phyloP scores from a whole-genome alignment of 2,888 invertebrate genomes.

The Spicauda simplicius region DNA sequence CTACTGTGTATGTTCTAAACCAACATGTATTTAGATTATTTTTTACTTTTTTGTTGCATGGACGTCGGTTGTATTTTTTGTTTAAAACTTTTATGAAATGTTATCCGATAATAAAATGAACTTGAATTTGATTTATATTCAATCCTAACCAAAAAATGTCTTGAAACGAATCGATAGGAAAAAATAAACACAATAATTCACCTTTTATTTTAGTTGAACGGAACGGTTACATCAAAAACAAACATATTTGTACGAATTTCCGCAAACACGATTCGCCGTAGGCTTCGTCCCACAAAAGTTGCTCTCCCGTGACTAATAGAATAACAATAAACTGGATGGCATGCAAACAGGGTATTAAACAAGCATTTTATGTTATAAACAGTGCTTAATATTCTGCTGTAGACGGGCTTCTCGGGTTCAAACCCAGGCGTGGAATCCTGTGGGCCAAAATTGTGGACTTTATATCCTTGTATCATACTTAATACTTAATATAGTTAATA shows the following conservation, averaged over 20 bases:
- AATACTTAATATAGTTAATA: too few relatives aligned
- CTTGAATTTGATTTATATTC: too few relatives aligned
- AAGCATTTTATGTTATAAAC: not conserved
- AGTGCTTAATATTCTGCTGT: not conserved
- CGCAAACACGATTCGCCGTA: conserved; percentile 60
- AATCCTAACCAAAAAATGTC: not conserved
- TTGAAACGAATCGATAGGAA: not conserved
- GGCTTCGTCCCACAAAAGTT: conserved; percentile 65
- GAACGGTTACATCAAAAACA: conserved; percentile 33
- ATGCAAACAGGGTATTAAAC: conserved; percentile 45
- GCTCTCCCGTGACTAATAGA: conserved; percentile 71
- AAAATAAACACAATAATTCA: not conserved
- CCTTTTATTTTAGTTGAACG: conserved; percentile 11
- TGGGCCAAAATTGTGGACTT: too few relatives aligned
- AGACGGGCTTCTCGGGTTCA: not conserved
- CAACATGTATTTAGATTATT: too few relatives aligned
- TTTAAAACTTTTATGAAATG: too few relatives aligned
- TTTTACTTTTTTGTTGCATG: too few relatives aligned
- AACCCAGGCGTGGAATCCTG: not conserved
- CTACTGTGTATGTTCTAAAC: too few relatives aligned
- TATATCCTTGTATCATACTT: too few relatives aligned
- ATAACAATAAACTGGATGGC: conserved; percentile 63
- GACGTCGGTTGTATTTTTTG: too few relatives aligned
- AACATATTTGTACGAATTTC: conserved; percentile 50
- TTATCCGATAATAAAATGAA: too few relatives aligned